These are phyloP conservation scores for Hycleus cichorii DNA, from an alignment of 1,140 invertebrate genomes.

Conservation along the genomic window DNA sequence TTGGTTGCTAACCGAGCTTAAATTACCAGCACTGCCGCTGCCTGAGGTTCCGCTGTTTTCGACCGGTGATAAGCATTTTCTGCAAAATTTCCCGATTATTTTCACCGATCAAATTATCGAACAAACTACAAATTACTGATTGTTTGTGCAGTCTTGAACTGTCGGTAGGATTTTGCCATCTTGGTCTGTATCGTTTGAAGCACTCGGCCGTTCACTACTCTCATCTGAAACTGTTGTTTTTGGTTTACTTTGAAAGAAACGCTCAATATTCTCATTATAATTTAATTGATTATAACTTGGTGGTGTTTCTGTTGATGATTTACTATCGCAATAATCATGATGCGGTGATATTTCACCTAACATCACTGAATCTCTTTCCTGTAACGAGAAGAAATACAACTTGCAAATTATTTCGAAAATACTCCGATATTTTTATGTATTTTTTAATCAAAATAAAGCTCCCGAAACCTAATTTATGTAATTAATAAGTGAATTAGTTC, in stretches of 20 bases:
- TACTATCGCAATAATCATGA: slow-evolving; percentile 72
- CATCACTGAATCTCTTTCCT: slow-evolving; percentile 75
- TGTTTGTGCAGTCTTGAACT: slow-evolving; percentile 24
- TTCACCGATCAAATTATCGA: not conserved
- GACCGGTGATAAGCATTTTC: slow-evolving; percentile 43
- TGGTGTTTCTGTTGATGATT: slow-evolving; percentile 72
- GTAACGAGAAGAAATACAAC: slow-evolving; percentile 39
- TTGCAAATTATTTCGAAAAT: too few relatives aligned
- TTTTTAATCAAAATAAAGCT: too few relatives aligned
- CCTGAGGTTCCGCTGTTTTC: slow-evolving; percentile 47
- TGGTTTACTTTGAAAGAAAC: slow-evolving; percentile 78
- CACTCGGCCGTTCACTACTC: slow-evolving; percentile 34
- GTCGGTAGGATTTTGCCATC: slow-evolving; percentile 29
- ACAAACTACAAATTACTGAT: slow-evolving; percentile 29
- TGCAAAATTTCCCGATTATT: slow-evolving; percentile 11
- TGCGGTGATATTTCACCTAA: slow-evolving; percentile 80
- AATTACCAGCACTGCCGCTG: slow-evolving; percentile 51
- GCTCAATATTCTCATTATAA: slow-evolving; percentile 78
- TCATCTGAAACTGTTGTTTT: slow-evolving; percentile 49
- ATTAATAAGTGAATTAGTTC: too few relatives aligned
- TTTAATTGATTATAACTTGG: slow-evolving; percentile 81
- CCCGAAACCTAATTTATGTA: too few relatives aligned
- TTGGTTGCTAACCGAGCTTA: slow-evolving; percentile 46
- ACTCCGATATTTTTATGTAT: too few relatives aligned
- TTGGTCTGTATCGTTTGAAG: slow-evolving; percentile 31